These are phyloP conservation scores for Drosophila sordidapex DNA, from an alignment of 2,888 invertebrate genomes.

Conservation along the genomic window DNA sequence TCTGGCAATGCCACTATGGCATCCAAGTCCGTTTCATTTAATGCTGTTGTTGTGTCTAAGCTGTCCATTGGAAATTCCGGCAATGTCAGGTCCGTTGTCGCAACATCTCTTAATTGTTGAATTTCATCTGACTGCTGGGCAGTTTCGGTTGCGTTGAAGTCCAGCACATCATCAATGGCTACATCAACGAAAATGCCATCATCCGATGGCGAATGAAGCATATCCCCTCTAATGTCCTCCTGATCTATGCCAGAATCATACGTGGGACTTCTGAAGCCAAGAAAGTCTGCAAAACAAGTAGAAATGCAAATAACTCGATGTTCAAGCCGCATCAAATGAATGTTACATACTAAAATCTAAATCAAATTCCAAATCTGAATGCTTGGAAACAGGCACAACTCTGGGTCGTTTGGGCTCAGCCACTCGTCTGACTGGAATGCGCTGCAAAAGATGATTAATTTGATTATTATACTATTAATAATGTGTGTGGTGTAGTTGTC, in stretches of 20 bases:
- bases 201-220: constrained; percentile 19
- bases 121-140: neutral
- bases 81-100: neutral
- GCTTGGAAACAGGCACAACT: neutral
- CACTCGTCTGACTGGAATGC: constrained; percentile 37
- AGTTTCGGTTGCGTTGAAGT: neutral
- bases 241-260: constrained; percentile 59
- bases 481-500: neutral
- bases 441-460: constrained; percentile 27
- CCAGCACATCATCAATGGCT: neutral
- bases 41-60: constrained; percentile 5
- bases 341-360: constrained; percentile 40
- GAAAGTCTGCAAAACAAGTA: constrained; percentile 50
- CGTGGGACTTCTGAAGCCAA: constrained; percentile 58
- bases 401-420: neutral
- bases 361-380: constrained; percentile 55
- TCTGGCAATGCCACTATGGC: neutral
- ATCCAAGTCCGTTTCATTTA: neutral
- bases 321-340: neutral
- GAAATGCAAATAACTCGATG: neutral
- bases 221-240: constrained; percentile 42
- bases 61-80: neutral
- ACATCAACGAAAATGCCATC: constrained; percentile 26
- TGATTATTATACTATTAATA: neutral
- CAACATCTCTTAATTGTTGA: constrained; percentile 12